phyloP scores from a whole-genome alignment of 2,797 vertebrate species.

The Pygocentrus nattereri region DNA sequence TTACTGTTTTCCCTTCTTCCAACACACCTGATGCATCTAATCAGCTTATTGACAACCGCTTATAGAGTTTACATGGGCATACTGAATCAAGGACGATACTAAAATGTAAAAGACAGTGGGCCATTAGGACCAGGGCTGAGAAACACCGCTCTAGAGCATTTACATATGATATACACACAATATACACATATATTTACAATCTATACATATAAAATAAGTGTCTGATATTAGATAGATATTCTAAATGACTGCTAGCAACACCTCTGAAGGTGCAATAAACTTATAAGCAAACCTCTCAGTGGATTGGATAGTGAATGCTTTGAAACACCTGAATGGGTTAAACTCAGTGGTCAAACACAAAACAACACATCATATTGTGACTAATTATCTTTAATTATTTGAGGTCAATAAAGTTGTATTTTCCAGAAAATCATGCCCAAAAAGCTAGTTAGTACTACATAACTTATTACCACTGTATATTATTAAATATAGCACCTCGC shows the following conservation, averaged over 20 bases:
- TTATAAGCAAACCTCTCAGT: not conserved
- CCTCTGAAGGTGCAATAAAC: not conserved
- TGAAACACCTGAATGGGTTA: not conserved
- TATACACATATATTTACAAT: too few species aligned
- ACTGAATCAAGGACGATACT: too few species aligned
- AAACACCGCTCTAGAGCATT: not conserved
- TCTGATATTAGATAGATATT: not conserved
- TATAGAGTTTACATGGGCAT: too few species aligned
- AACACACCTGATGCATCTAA: too few species aligned
- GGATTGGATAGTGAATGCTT: not conserved
- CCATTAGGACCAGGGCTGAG: too few species aligned
- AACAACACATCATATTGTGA: too few species aligned
- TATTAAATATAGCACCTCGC: not conserved
- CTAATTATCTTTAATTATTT: constrained; percentile 11
- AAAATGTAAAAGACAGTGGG: too few species aligned
- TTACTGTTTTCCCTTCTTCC: too few species aligned
- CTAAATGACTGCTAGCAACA: not conserved
- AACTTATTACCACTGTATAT: not conserved
- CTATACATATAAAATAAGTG: not conserved
- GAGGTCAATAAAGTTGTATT: not conserved
- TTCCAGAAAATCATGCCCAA: not conserved
- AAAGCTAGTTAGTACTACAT: not conserved
- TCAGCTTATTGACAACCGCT: too few species aligned
- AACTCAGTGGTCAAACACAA: not conserved
- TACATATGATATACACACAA: too few species aligned